Percentiles rank a stretch among this genome's conserved stretches.
These are phyloP conservation scores for Laothoe populi DNA, from an alignment of 2,888 invertebrate species.

Conservation along the genomic window DNA sequence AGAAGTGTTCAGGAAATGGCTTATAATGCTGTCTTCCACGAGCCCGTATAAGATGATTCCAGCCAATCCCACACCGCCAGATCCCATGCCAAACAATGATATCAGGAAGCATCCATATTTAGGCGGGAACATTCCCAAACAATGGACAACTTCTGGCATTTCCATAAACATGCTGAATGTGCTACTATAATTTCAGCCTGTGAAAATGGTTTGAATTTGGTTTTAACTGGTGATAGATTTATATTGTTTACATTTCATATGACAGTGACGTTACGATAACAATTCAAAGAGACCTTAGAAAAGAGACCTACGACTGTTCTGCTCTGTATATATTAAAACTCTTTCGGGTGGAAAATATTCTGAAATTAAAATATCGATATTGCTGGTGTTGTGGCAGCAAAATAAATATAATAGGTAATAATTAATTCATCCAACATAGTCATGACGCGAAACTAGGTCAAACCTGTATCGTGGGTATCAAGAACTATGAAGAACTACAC, in stretches of 20 bases:
- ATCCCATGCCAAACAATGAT: constrained; percentile 47
- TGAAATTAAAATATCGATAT: too few species aligned
- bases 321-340: too few species aligned
- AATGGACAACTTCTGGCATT: constrained; percentile 47
- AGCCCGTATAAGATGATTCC: constrained; percentile 51
- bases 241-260: background rate
- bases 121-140: constrained; percentile 49
- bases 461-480: too few species aligned
- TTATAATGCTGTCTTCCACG: constrained; percentile 45
- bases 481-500: too few species aligned
- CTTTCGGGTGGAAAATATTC: too few species aligned
- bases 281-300: background rate
- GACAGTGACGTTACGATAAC: background rate
- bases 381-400: too few species aligned
- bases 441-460: too few species aligned
- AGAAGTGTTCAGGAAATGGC: constrained; percentile 31
- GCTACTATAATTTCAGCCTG: constrained; percentile 4
- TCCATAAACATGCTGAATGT: constrained; percentile 42
- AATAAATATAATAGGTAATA: too few species aligned
- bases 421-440: too few species aligned
- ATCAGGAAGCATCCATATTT: constrained; percentile 53
- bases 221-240: background rate
- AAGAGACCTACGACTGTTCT: too few species aligned
- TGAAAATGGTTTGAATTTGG: background rate
- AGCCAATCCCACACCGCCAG: constrained; percentile 47